Percentiles rank a stretch among this genome's conserved stretches.
Evolutionary conservation across 2,113 vertebrate species (phyloP).

Genomic region (Mastomys coucha): DNA sequence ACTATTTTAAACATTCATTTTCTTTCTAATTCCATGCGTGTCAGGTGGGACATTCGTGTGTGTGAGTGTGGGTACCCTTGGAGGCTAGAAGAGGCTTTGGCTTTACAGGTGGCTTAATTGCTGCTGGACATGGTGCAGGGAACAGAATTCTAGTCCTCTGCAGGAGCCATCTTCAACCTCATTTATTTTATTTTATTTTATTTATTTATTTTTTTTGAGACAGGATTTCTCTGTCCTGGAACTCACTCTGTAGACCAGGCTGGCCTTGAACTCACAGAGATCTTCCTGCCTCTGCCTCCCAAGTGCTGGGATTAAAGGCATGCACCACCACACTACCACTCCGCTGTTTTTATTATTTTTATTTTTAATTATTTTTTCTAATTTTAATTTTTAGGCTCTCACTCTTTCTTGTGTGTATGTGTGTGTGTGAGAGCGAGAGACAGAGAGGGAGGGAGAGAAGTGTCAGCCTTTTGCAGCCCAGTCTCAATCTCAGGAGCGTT

Average conservation of each 20-base stretch:
- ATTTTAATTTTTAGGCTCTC: neutral
- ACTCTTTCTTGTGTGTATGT: neutral
- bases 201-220: too few relatives aligned
- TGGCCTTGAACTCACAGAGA: neutral
- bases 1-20: too few relatives aligned
- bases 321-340: neutral
- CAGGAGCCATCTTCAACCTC: too few relatives aligned
- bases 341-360: neutral
- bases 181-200: too few relatives aligned
- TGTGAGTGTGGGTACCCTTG: too few relatives aligned
- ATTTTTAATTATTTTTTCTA: neutral
- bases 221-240: neutral
- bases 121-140: too few relatives aligned
- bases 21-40: too few relatives aligned
- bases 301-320: neutral
- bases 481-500: neutral
- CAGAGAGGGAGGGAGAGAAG: too few relatives aligned
- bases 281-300: neutral
- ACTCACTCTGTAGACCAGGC: neutral
- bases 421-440: neutral
- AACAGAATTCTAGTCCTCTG: too few relatives aligned
- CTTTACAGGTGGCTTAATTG: too few relatives aligned
- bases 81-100: too few relatives aligned
- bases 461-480: neutral
- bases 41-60: too few relatives aligned